These are phyloP conservation scores for Pachyramphus minor DNA, from an alignment of 2,113 vertebrate genomes.

Conservation along the genomic window DNA sequence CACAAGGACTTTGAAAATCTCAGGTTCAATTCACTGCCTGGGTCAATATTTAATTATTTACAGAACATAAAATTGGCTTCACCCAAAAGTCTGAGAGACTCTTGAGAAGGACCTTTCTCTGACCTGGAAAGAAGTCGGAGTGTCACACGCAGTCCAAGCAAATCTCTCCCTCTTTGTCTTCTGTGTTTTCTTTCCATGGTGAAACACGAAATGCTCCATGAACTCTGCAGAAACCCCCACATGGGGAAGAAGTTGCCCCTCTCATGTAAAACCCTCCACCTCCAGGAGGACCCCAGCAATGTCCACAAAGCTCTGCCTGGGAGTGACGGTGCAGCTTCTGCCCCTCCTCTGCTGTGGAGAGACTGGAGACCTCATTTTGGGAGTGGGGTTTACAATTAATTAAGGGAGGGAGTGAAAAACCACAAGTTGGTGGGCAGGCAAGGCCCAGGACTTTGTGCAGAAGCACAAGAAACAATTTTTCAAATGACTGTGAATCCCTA, in stretches of 20 bases:
- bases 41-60: not conserved
- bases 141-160: not conserved
- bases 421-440: not conserved
- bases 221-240: fast-evolving
- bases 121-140: not conserved
- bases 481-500: not conserved
- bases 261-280: fast-evolving
- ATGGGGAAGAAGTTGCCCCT: not conserved
- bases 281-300: not conserved
- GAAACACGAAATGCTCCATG: not conserved
- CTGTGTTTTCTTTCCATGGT: fast-evolving
- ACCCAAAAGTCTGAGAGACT: not conserved
- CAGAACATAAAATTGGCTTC: not conserved
- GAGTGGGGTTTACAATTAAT: not conserved
- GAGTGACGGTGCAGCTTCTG: fast-evolving
- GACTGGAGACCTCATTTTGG: not conserved
- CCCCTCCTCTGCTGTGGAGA: not conserved
- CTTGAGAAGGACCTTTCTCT: not conserved
- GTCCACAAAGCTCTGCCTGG: not conserved
- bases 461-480: not conserved
- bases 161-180: not conserved
- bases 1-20: not conserved
- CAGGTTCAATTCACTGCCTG: not conserved
- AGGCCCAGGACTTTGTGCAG: not conserved
- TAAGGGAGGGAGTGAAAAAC: not conserved